Evolutionary conservation across 1,140 invertebrate genomes (phyloP), one percentile per base, ranked within the genome.

Genomic region (Macrobrachium nipponense): DNA sequence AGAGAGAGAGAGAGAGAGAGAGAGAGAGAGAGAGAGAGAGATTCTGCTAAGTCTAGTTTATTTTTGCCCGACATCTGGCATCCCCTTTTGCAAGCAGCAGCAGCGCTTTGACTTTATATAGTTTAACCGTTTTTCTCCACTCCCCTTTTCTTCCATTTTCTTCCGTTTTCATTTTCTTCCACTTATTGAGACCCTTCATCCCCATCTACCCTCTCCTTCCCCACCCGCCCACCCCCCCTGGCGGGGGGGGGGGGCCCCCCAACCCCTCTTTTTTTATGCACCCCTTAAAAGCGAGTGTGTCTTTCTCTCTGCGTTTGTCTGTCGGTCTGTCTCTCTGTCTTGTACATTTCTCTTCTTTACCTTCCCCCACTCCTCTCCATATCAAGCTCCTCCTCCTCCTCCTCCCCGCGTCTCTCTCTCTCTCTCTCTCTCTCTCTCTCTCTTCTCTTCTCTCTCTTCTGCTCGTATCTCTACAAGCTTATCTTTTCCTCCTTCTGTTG

Each of bases 261-360:
- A 15, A 17, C 68, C 68, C 43, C 68, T 43, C 23, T 43, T 43
- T 72, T 43, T 43, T 72, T 43, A 23, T 64, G 17, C 62, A 18
- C 62, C 62, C 20, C 62, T 20, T 72, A 66, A 20, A 66, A 66
- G 77, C 58, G 73, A 44, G 73, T 76, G 73, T 76, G 73, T 76
- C 51, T 20, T 23, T 78, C 43, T 61, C 3, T 18, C 43, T 60
- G 76, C 15, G 76, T 78, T 43, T 17, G 58, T 78, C 43, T 78
- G 76, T 11, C n/a, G 6, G 76, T 51, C 15, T 78, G 76, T 77
- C 15, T 78, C 51, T 77, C 17, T 44, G 75, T 78, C 27, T 27
- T 73, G 17, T 73, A 15, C 70, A 15, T 20, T 27, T 20, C 20
- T 51, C 43, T 43, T 51, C 43, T 43, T 58, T 76, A 15, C 73